phyloP scores from a whole-genome alignment of 2,113 vertebrate species.

The Equus przewalskii region DNA sequence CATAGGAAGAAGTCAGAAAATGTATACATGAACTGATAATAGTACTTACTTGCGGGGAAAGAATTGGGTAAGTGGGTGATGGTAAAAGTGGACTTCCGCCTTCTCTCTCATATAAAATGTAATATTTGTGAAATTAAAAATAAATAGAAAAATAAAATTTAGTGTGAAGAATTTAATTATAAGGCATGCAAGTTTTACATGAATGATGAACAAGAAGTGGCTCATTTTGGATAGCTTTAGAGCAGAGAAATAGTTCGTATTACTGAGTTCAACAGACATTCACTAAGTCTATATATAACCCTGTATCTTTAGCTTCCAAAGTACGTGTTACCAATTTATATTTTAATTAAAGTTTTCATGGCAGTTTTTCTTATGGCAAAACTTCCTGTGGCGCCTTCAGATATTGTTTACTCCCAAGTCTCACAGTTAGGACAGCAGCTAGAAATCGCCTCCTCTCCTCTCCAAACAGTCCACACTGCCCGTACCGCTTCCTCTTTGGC shows the following conservation, averaged over 20 bases:
- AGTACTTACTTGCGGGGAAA: not conserved
- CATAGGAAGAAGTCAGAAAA: not conserved
- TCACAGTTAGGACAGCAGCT: not conserved
- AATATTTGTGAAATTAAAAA: not conserved
- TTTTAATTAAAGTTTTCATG: not conserved
- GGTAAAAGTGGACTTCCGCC: not conserved
- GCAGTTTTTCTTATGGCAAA: not conserved
- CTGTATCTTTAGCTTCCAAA: not conserved
- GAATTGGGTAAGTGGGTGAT: not conserved
- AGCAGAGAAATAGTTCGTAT: not conserved
- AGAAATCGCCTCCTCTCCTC: not conserved
- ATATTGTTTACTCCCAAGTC: not conserved
- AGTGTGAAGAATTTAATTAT: not conserved
- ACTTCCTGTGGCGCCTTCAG: not conserved
- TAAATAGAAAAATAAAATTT: not conserved
- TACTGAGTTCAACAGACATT: not conserved
- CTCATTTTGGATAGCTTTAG: not conserved
- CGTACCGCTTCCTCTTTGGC: not conserved
- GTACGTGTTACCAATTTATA: not conserved
- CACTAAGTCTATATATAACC: not conserved
- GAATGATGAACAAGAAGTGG: not conserved
- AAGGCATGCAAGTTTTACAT: not conserved
- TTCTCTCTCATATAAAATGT: not conserved
- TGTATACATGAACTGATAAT: not conserved
- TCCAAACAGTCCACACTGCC: too few species aligned